Base-by-base conservation (phyloP, 2,888 invertebrate species). In the Leucoma salicis region DNA sequence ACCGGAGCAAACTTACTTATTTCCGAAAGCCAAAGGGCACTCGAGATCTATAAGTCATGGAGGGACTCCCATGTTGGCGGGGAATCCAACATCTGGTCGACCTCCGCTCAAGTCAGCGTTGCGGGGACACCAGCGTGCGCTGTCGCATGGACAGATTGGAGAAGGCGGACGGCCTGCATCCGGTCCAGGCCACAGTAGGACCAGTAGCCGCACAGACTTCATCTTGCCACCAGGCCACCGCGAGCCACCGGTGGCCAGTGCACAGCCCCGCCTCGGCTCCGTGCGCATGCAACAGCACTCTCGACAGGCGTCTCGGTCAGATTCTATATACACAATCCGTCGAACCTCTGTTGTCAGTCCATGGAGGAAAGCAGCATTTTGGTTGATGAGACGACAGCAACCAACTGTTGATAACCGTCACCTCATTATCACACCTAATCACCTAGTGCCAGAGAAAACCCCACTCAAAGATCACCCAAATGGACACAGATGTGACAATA, bases 131-230 rank as follows among this genome's bases (percentile, higher is more conserved):
- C 95, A 95, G 74, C 92, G 96, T 45, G 96, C 96, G 36, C 93
- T 96, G 65, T 96, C 96, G 4, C 96, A 97, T 67, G 96, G 96
- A 0, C 96, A 96, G 82, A 96, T 96, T 50, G 92, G 93, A 42
- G 95, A 94, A 90, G 91, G 75, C 50, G 74, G 68, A 40, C 76
- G 73, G 51, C 68, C 78, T 8, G 67, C 72, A 13, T 58, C 72
- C 2, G 88, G 84, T 29, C 91, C 92, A 7, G 95, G 95, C 0
- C 96, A 96, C 88, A 95, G 93, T 74, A 92, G 96, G 34, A 93
- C 95, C 15, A 95, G 95, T 46, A 96, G 96, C 49, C 95, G 95
- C 74, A 97, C 97, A 1, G 97, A 97, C 72, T 97, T 97, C 70
- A 96, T 96, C 57, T 87, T 97, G 46, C 97, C 97, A 0, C 95